phyloP scores from a whole-genome alignment of 2,888 invertebrate genomes.

The Drosophila algonquin region DNA sequence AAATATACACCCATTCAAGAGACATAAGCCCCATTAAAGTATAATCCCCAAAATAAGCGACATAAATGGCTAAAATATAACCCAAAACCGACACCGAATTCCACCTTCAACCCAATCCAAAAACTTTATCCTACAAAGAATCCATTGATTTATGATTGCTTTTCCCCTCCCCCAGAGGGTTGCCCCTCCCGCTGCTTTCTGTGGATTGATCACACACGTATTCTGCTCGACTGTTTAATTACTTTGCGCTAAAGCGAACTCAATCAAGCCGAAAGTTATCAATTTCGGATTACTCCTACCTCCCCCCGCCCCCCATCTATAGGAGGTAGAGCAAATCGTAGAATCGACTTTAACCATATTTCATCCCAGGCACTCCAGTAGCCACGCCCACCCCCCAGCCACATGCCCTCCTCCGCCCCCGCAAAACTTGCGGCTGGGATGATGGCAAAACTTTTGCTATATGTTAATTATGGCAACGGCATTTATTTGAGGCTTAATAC shows the following conservation, averaged over 20 bases:
- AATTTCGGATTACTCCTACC: slow-evolving; percentile 67
- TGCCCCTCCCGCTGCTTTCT: slow-evolving; percentile 7
- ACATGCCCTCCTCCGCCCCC: not conserved
- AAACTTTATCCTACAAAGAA: slow-evolving; percentile 7
- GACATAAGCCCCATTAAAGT: not conserved
- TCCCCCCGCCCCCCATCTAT: not conserved
- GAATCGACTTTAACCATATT: slow-evolving; percentile 57
- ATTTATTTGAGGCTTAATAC: slow-evolving; percentile 79
- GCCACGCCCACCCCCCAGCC: not conserved
- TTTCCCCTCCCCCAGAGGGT: not conserved
- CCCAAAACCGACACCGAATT: not conserved
- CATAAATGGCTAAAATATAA: not conserved
- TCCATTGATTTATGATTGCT: slow-evolving; percentile 21
- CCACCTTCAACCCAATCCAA: not conserved
- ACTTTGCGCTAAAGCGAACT: slow-evolving; percentile 39
- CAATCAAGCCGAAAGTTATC: slow-evolving; percentile 71
- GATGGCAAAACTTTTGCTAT: slow-evolving; percentile 74
- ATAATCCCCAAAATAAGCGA: not conserved
- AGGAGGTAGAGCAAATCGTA: not conserved
- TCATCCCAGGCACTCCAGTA: slow-evolving; percentile 47
- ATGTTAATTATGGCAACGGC: slow-evolving; percentile 79
- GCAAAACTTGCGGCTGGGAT: slow-evolving; percentile 49
- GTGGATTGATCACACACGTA: slow-evolving; percentile 1
- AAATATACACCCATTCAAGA: not conserved
- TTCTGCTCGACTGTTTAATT: slow-evolving; percentile 37